Evolutionary conservation across 2,113 vertebrate species (phyloP), one percentile per base, ranked within the genome.

Genomic region (Dicentrarchus labrax): DNA sequence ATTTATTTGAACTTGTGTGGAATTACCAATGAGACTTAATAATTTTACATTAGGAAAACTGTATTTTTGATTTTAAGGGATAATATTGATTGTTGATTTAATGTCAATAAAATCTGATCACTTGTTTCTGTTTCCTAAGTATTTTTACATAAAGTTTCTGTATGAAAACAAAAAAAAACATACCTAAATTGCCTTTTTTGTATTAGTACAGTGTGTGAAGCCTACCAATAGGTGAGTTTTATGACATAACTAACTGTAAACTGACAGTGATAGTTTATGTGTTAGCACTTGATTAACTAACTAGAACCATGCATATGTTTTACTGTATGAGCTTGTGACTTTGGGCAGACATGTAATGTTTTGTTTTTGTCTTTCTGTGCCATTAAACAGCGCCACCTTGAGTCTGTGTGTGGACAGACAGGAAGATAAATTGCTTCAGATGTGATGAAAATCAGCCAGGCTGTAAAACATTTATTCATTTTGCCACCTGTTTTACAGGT

Each of bases 401-500:
- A 67, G 69, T 54, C 43, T n/a, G 43, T 56, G 47, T 66, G 30
- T 16, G 50, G 56, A 5, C 8, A 9, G 6, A 48, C 22, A 41
- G 11, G n/a, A 30, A 17, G 39, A 68, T 24, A 8, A 43, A 65
- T 11, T 10, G 8, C 17, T 19, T 43, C 3, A 22, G 36, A 17
- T 43, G 43, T 30, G 30, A 30, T 43, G 17, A 9, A 74, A 69
- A 57, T 72, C n/a, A 69, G 62, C 30, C 21, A 68, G 13, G 7
- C 54, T 54, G 24, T 1, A 69, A 78, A 45, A 21, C 38, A 56
- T 80, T 80, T 66, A 65, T 86, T 91, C 56, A 60, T 66, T 82
- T 22, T 24, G 11, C 10, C 15, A 39, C 19, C 30, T 24, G 30
- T 3, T 72, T 41, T 50, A 68, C 30, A 60, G 22, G 10, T 53